Evolutionary conservation across 2,888 invertebrate genomes (phyloP), one percentile per base, ranked within the genome.

Genomic region (Phaonia tiefii): DNA sequence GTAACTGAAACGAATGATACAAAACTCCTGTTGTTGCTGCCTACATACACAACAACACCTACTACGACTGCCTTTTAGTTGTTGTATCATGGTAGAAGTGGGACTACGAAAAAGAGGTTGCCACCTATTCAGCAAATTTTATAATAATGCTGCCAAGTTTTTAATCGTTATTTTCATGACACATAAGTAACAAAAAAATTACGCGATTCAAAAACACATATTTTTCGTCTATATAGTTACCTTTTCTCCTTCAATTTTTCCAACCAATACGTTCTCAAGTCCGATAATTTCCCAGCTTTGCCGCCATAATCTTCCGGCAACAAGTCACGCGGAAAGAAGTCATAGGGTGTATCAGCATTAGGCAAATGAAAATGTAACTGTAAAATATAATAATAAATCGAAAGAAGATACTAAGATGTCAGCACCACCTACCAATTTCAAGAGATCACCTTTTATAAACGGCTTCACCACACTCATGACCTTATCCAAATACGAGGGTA

Each of bases 331-430:
- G 95, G 93, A 44, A 95, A 91, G 85, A 92, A 93, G 69, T 94
- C 91, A 86, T 92, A 93, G 0, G 95, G 88, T 0, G 94, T 94
- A 3, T 92, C 92, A 0, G 95, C 92, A 84, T 93, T 93, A 0
- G 95, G 94, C 82, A 93, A 91, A 88, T 95, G 95, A 89, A 94
- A 95, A 85, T 94, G 93, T 31, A 95, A 92, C 94, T 95, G 87
- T 90, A 91, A 25, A 5, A 13, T 44, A 67, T 56, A 13, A 13
- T 2, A 22, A 46, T 15, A 17, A 60, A 39, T 26, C 13, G 51
- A 39, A 54, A 15, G 7, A 1, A 2, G 37, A 44, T 22, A 44
- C 1, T 37, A 25, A 17, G 17, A 22, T 17, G 37, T 15, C 8
- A 5, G 7, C 13, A 17, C 8, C 15, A 3, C 5, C 90, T 89